A percentile compares a stretch with the other conserved stretches of the same genome.
Conservation (phyloP, 2,888 invertebrate genomes). For the Endomychus coccineus region DNA sequence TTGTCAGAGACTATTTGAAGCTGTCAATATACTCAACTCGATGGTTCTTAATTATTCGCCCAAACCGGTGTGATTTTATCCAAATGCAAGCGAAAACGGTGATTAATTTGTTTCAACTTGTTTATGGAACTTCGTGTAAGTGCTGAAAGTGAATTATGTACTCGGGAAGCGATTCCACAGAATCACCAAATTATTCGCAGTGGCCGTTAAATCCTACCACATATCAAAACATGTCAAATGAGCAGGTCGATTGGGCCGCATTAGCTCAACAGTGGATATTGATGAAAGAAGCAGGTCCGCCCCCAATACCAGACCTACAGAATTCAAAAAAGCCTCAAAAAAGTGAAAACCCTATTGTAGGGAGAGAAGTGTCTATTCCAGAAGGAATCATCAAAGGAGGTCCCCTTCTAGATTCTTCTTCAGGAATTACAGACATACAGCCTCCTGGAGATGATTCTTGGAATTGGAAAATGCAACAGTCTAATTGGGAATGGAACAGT, state of each 20-base stretch:
- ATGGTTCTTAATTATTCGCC: too few relatives aligned
- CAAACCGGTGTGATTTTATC: too few relatives aligned
- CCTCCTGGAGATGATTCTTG: slow-evolving; percentile 34
- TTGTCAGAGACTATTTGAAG: too few relatives aligned
- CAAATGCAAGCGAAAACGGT: too few relatives aligned
- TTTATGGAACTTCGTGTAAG: too few relatives aligned
- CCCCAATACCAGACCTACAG: slow-evolving; percentile 29
- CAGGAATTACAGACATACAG: too few relatives aligned
- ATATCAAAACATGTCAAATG: slow-evolving; percentile 74
- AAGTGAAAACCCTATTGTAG: too few relatives aligned
- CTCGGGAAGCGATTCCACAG: slow-evolving; percentile 50
- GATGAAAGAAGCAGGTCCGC: slow-evolving; percentile 71
- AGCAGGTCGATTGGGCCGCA: slow-evolving; percentile 93
- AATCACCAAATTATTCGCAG: slow-evolving; percentile 57
- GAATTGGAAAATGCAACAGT: slow-evolving; percentile 43
- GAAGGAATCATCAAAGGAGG: slow-evolving; percentile 71
- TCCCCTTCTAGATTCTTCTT: too few relatives aligned
- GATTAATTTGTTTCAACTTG: too few relatives aligned
- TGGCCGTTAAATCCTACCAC: slow-evolving; percentile 78
- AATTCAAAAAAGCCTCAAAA: slow-evolving; percentile 2
- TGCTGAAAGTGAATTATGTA: slow-evolving; percentile 50
- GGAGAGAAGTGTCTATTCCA: slow-evolving; percentile 84
- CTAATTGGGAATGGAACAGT: slow-evolving; percentile 40
- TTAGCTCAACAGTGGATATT: slow-evolving; percentile 97
- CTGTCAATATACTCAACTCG: too few relatives aligned